Percentiles rank a stretch among this genome's conserved stretches.
These are phyloP conservation scores for Synanthedon andrenaeformis DNA, from an alignment of 2,888 invertebrate species.

Conservation along the genomic window DNA sequence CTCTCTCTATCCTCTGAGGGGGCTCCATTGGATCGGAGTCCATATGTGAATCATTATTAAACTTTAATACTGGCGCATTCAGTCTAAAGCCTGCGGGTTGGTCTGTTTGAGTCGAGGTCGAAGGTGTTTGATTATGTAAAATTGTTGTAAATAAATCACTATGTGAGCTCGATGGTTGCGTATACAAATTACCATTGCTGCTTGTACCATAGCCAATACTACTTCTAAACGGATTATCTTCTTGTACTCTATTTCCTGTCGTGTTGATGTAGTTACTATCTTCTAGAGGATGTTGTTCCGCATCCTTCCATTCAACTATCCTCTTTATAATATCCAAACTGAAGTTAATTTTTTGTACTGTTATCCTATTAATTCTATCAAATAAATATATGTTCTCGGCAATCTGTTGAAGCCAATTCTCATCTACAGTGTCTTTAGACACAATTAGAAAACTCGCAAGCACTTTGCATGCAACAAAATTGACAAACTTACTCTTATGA, in stretches of 20 bases:
- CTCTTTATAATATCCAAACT: constrained; percentile 87
- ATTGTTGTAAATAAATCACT: constrained; percentile 20
- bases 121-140: constrained; percentile 42
- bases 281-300: constrained; percentile 83
- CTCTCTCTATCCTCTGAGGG: constrained; percentile 48
- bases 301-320: constrained; percentile 90
- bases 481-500: constrained; percentile 83
- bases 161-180: constrained; percentile 37
- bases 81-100: constrained; percentile 38
- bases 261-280: constrained; percentile 69
- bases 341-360: constrained; percentile 83
- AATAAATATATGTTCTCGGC: constrained; percentile 78
- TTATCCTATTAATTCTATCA: constrained; percentile 74
- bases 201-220: constrained; percentile 37
- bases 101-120: constrained; percentile 38
- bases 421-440: constrained; percentile 84
- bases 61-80: constrained; percentile 52
- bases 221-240: constrained; percentile 57
- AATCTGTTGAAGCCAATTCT: constrained; percentile 83
- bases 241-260: constrained; percentile 46
- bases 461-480: constrained; percentile 83
- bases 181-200: constrained; percentile 19
- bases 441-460: constrained; percentile 86
- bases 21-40: constrained; percentile 44
- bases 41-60: constrained; percentile 26